These are phyloP conservation scores for Ciona savignyi DNA, from an alignment of 23 tunicate species.

Conservation along the genomic window DNA sequence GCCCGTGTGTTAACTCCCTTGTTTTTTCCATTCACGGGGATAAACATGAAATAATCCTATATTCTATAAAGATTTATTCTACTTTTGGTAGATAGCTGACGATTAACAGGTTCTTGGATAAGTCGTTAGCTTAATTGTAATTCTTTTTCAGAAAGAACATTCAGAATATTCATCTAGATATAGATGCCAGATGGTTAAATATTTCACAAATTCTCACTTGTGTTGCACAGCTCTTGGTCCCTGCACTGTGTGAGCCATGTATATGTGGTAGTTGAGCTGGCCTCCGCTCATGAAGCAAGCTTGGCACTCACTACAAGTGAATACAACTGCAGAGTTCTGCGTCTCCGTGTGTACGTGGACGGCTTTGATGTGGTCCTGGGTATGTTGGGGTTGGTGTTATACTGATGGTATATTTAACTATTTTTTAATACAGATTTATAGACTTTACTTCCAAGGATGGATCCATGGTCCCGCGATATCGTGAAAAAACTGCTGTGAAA, in stretches of 20 bases:
- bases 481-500: too few relatives aligned
- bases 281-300: constrained; percentile 46
- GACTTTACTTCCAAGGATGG: too few relatives aligned
- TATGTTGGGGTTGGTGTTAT: background rate
- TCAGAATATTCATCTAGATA: too few relatives aligned
- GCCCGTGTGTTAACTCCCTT: too few relatives aligned
- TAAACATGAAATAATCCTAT: too few relatives aligned
- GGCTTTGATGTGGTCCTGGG: constrained; percentile 73
- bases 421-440: background rate
- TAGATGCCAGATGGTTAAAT: too few relatives aligned
- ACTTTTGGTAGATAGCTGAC: too few relatives aligned
- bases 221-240: constrained; percentile 40
- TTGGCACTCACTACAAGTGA: constrained; percentile 71
- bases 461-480: too few relatives aligned
- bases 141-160: too few relatives aligned
- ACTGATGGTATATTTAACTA: background rate
- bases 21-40: too few relatives aligned
- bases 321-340: constrained; percentile 19
- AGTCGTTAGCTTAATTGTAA: background rate
- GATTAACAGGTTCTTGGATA: background rate
- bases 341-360: constrained; percentile 32
- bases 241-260: constrained; percentile 66
- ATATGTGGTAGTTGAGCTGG: constrained; percentile 61
- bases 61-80: too few relatives aligned
- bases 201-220: constrained; percentile 17